These are phyloP conservation scores for Epinephelus cyanopodus DNA, from an alignment of 2,113 vertebrate species.

Conservation along the genomic window DNA sequence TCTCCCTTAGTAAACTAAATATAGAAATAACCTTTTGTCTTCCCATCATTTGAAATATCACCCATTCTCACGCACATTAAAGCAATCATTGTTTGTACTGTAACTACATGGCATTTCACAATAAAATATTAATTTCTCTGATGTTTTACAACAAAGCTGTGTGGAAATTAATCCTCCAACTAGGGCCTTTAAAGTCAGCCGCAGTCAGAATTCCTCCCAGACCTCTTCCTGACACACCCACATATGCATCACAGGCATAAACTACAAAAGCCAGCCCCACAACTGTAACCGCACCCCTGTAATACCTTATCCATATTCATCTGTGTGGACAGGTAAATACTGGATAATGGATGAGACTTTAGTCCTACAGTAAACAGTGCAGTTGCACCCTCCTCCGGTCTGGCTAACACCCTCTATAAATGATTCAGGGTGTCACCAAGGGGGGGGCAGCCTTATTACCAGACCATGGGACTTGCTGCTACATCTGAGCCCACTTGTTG, in stretches of 20 bases:
- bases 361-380: slow-evolving; percentile 36
- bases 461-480: slow-evolving; percentile 59
- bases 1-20: background rate
- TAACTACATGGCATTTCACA: background rate
- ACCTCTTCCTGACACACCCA: slow-evolving; percentile 14
- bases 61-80: background rate
- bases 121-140: background rate
- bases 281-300: slow-evolving; percentile 37
- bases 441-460: slow-evolving; percentile 61
- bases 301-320: slow-evolving; percentile 58
- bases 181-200: background rate
- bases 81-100: background rate
- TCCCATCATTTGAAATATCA: background rate
- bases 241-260: slow-evolving; percentile 1
- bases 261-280: slow-evolving; percentile 12
- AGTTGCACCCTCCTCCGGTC: slow-evolving; percentile 34
- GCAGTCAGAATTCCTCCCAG: slow-evolving; percentile 7
- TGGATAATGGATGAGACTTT: slow-evolving; percentile 65
- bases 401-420: slow-evolving; percentile 64
- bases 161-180: slow-evolving; percentile 16
- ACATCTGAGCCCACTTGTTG: slow-evolving; percentile 60
- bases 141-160: background rate
- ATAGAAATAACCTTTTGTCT: background rate
- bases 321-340: slow-evolving; percentile 42
- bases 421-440: slow-evolving; percentile 73